A percentile compares a stretch with the other conserved stretches of the same genome.
Conservation (phyloP, 2,113 vertebrate species). For the Paramormyrops kingsleyae region DNA sequence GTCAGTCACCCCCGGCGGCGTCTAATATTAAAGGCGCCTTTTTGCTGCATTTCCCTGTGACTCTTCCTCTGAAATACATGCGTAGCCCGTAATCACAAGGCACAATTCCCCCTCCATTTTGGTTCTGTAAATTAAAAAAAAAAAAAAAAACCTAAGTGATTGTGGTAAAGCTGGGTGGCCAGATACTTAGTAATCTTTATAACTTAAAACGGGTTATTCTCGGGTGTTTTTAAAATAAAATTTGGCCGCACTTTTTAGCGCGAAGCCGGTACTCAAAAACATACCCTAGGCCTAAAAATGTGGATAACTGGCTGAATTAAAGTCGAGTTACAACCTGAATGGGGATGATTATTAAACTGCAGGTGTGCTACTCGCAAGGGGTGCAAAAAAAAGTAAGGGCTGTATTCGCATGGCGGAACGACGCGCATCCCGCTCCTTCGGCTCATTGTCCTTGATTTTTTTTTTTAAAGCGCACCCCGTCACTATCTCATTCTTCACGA, state of each 20-base stretch:
- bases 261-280: neutral
- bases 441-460: neutral
- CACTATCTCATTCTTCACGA: neutral
- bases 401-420: neutral
- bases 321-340: neutral
- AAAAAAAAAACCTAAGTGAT: neutral
- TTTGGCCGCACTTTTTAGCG: neutral
- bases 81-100: neutral
- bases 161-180: neutral
- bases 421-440: no score
- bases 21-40: neutral
- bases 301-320: neutral
- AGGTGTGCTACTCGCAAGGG: neutral
- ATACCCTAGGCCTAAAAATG: neutral
- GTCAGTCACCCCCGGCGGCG: conserved; percentile 45
- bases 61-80: neutral
- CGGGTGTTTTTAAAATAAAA: neutral
- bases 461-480: neutral
- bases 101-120: neutral
- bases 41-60: neutral
- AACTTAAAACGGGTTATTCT: neutral
- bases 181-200: neutral
- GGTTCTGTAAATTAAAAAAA: neutral
- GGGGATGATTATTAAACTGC: neutral
- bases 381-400: neutral